Base-by-base conservation (phyloP, 2,113 vertebrate species). In the Turnix velox region DNA sequence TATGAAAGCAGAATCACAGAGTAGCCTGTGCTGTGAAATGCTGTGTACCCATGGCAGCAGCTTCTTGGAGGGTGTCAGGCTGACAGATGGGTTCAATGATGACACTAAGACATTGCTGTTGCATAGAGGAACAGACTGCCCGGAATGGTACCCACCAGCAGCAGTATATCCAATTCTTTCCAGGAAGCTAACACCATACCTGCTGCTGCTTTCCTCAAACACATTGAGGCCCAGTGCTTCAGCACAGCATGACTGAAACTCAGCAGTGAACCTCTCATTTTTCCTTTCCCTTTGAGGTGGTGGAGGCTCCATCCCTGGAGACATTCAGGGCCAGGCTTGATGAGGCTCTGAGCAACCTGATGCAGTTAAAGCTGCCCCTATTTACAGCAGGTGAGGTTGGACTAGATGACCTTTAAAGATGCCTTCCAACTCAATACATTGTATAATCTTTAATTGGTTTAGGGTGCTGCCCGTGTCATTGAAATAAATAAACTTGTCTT, bases 181-280 rank as follows among this genome's bases (percentile, higher is more conserved):
- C 33, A 35, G 69, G 23, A 52, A 31, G 10, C 9, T 22, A 39
- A 31, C 11, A 13, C 12, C 0, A 0, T 1, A 0, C 5, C n/a
- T n/a, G 17, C 28, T 71, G 4, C 6, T 3, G 1, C 0, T 0
- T 20, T 23, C 22, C 28, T 45, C 55, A 5, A 33, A 48, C 2
- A 6, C 22, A 27, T 14, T 5, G 0, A 7, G 14, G 33, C 4
- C 7, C 11, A 2, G 1, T 9, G 18, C 20, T 14, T 6, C 31
- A 35, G 43, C 51, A 39, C 31, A 19, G 22, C 1, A 0, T 4
- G 24, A 18, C 31, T 25, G 33, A 66, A 14, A 13, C 20, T 6
- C 18, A 18, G 23, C 24, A 72, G 27, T 27, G 25, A 68, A 5
- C 31, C 30, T 40, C 31, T 57, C 17, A 0, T 19, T 65, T 61